Evolutionary conservation across 1,140 invertebrate species (phyloP), one percentile per base, ranked within the genome.

Genomic region (Armadillidium nasatum): DNA sequence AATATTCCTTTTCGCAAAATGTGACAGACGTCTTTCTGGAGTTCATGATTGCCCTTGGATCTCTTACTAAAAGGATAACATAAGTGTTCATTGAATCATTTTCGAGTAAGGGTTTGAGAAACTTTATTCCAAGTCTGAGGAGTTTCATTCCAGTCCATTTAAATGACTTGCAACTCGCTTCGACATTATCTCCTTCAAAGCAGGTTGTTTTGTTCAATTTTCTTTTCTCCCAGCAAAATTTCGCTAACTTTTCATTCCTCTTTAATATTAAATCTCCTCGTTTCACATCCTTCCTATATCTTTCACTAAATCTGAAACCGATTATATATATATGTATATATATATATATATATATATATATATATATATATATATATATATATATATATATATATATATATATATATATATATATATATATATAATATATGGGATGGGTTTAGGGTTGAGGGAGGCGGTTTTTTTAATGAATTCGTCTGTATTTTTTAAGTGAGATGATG

Each of bases 141-240:
- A 93, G 87, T 85, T 95, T 95, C 91, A 94, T 92, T 72, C 90
- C 92, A 81, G 94, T 92, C 84, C 94, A 92, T 33, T 93, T 93
- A 84, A 94, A 94, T 73, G 94, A 85, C 82, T 88, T 88, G 85
- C 93, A 95, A 84, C 79, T 71, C 10, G 66, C 54, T n/a, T 54
- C 68, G 13, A 83, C 44, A 74, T 82, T 82, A 22, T 77, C 44
- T 0, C 76, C 60, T 45, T 82, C 78, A 67, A 75, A 77, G 72
- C 82, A 83, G 4, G 82, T 67, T 10, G 69, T 72, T 22, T 76
- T 70, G 44, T 73, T 72, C 13, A 33, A 33, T 33, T 54, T 74
- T n/a, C 66, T 50, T 6, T 80, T 46, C 10, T 67, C 44, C 21
- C 45, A 77, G 78, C 82, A 83, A 43, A 69, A 46, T 11, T 33